Evolutionary conservation across 2,797 vertebrate genomes (phyloP).

Genomic region (Hippopotamyrus pictus): DNA sequence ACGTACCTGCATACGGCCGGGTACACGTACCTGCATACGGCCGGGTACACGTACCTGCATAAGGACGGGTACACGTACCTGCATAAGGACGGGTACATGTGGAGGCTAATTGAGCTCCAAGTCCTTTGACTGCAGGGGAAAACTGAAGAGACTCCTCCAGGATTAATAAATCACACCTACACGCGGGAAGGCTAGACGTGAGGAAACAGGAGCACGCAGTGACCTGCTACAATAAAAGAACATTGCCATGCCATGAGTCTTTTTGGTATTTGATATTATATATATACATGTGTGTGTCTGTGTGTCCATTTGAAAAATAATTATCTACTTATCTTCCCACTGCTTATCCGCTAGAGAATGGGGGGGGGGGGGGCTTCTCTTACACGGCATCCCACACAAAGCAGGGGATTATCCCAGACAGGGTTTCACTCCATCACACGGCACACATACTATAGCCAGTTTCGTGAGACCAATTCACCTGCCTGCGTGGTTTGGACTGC

Average conservation of each 20-base stretch:
- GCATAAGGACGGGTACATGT: not conserved
- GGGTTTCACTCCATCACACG: not conserved
- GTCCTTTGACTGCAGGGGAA: not conserved
- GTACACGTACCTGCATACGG: not conserved
- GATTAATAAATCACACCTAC: not conserved
- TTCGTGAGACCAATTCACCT: not conserved
- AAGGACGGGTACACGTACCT: no score
- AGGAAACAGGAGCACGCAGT: no score
- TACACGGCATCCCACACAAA: not conserved
- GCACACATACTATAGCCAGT: not conserved
- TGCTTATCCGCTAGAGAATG: not conserved
- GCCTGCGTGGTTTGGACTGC: not conserved
- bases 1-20: no score
- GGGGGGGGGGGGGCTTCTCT: not conserved
- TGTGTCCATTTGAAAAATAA: not conserved
- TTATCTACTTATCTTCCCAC: not conserved
- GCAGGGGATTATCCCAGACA: not conserved
- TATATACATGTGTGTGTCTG: not conserved
- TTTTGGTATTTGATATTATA: no score
- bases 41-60: not conserved
- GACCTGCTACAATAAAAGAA: no score
- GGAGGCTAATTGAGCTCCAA: not conserved
- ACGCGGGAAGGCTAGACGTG: no score
- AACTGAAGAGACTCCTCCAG: not conserved
- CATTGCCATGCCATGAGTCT: no score